These are phyloP conservation scores for Rhinichthys osculus DNA, from an alignment of 2,797 vertebrate genomes.

Conservation along the genomic window DNA sequence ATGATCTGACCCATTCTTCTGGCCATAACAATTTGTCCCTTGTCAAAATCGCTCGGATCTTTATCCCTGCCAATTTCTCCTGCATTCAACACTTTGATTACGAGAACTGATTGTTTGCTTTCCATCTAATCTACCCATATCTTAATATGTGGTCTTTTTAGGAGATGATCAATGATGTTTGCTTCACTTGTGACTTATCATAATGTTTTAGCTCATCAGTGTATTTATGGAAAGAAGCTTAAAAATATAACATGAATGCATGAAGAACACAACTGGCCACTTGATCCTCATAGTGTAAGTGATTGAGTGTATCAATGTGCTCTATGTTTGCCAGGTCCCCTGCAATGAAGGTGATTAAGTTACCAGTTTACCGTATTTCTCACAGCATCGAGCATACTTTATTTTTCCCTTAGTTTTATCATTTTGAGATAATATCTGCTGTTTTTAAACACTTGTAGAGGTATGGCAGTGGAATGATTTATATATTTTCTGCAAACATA, in stretches of 20 bases:
- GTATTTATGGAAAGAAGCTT: conserved; percentile 22
- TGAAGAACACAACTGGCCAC: conserved; percentile 26
- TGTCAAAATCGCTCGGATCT: not conserved
- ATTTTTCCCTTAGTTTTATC: not conserved
- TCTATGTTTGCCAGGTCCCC: conserved; percentile 58
- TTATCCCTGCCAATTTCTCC: not conserved
- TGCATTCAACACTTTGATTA: not conserved
- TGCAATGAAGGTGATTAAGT: conserved; percentile 71
- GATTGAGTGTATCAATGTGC: conserved; percentile 67
- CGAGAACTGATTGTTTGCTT: not conserved
- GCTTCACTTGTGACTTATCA: not conserved
- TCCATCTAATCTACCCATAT: not conserved
- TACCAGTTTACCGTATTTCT: conserved; percentile 77
- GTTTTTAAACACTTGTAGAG: conserved; percentile 1
- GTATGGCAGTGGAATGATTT: not conserved
- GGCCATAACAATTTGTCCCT: not conserved
- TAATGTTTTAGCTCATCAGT: not conserved
- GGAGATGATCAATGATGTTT: not conserved
- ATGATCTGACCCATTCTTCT: not conserved
- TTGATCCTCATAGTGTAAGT: conserved; percentile 57
- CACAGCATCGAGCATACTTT: conserved; percentile 52
- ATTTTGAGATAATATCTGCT: not conserved
- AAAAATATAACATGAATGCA: conserved; percentile 32
- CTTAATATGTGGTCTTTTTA: not conserved
- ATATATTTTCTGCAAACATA: not conserved